These are phyloP conservation scores for Odontamblyopus lacepedii DNA, from an alignment of 2,797 vertebrate genomes.

Conservation along the genomic window DNA sequence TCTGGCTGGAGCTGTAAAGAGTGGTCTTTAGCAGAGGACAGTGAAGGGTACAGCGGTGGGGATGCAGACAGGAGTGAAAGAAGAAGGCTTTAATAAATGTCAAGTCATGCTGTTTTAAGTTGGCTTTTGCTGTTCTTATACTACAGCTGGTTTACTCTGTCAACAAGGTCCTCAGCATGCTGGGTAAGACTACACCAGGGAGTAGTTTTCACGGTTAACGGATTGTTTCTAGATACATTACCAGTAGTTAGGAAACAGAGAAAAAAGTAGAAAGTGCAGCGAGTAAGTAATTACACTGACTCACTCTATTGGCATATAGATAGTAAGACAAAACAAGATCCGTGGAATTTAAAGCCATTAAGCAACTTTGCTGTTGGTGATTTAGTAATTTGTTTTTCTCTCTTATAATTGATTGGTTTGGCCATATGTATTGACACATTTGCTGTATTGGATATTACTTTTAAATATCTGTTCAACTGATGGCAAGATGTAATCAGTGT, in stretches of 20 bases:
- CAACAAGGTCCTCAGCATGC: not conserved
- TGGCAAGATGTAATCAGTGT: too few species aligned
- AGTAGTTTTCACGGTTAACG: not conserved
- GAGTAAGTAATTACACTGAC: too few species aligned
- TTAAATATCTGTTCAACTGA: too few species aligned
- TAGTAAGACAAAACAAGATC: too few species aligned
- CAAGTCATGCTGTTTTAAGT: slow-evolving; percentile 25
- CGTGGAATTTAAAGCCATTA: too few species aligned
- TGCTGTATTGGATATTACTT: too few species aligned
- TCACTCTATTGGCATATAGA: too few species aligned
- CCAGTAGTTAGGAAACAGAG: not conserved
- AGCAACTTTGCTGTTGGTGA: too few species aligned
- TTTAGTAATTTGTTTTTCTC: too few species aligned
- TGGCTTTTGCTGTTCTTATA: slow-evolving; percentile 11
- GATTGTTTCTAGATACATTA: not conserved
- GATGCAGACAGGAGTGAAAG: slow-evolving; percentile 42
- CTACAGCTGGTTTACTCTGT: slow-evolving; percentile 3
- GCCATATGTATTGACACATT: too few species aligned
- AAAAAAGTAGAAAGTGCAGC: too few species aligned
- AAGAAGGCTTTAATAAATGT: slow-evolving; percentile 24
- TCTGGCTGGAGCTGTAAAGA: slow-evolving; percentile 28
- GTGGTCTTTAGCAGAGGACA: slow-evolving; percentile 35
- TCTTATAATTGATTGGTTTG: too few species aligned
- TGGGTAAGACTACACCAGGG: not conserved
- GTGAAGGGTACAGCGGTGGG: slow-evolving; percentile 28